Percentiles rank a stretch among this genome's conserved stretches.
Evolutionary conservation across 2,113 vertebrate species (phyloP).

Genomic region (Eolophus roseicapilla): DNA sequence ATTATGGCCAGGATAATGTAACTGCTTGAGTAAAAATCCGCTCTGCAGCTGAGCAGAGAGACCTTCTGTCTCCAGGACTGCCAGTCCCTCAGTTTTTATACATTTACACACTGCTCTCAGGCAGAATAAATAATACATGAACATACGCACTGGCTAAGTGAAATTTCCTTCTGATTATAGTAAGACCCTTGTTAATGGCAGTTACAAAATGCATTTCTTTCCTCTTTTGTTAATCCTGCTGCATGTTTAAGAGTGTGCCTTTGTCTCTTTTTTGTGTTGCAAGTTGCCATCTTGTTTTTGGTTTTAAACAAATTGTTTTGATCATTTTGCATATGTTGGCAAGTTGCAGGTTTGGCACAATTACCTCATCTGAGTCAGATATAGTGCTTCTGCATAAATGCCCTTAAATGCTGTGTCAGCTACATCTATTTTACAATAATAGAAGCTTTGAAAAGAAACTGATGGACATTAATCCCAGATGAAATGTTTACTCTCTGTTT

Average conservation of each 20-base stretch:
- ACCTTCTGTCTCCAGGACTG: constrained; percentile 49
- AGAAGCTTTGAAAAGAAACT: constrained; percentile 1
- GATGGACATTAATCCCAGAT: constrained; percentile 9
- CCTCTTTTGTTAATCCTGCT: neutral
- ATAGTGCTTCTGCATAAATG: neutral
- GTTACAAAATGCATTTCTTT: constrained; percentile 3
- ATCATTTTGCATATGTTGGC: neutral
- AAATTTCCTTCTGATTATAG: constrained; percentile 21
- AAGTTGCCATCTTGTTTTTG: neutral
- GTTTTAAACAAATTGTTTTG: neutral
- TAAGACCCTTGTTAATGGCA: neutral
- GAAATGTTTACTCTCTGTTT: constrained; percentile 40
- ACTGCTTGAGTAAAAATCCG: neutral
- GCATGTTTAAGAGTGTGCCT: neutral
- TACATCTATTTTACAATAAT: neutral
- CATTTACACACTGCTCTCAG: constrained; percentile 15
- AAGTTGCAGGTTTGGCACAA: constrained; percentile 10
- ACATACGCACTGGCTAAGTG: constrained; percentile 23
- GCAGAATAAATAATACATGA: constrained; percentile 57
- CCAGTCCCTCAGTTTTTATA: constrained; percentile 40
- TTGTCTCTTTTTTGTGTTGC: neutral
- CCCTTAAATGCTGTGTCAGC: constrained; percentile 17
- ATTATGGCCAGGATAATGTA: neutral
- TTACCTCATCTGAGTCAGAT: constrained; percentile 26
- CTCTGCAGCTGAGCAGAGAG: constrained; percentile 20